A percentile compares a stretch with the other conserved stretches of the same genome.
Evolutionary conservation across 1,140 invertebrate species (phyloP).

Genomic region (Drosophila melanica): DNA sequence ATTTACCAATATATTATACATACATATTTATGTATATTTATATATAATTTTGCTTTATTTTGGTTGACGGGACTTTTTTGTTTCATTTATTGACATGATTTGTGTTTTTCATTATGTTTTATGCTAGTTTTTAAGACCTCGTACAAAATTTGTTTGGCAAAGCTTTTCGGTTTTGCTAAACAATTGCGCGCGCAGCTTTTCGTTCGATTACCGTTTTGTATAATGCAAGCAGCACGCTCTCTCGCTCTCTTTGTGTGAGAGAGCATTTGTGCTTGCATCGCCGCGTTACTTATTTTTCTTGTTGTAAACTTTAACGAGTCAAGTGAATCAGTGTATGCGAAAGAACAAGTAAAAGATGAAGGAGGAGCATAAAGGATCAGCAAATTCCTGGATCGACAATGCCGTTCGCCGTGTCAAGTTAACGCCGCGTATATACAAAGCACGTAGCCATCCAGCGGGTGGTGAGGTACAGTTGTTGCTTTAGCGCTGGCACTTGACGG

Average conservation of each 20-base stretch:
- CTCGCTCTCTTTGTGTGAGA: slow-evolving; percentile 8
- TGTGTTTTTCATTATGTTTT: slow-evolving; percentile 67
- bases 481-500: slow-evolving; percentile 50
- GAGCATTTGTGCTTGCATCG: slow-evolving; percentile 21
- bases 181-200: slow-evolving; percentile 7
- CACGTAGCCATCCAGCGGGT: slow-evolving; percentile 66
- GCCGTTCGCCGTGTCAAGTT: slow-evolving; percentile 32
- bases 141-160: slow-evolving; percentile 3
- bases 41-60: slow-evolving; percentile 79
- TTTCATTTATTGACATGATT: slow-evolving; percentile 63
- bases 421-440: slow-evolving; percentile 50
- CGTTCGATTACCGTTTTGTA: slow-evolving; percentile 9
- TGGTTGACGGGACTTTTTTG: slow-evolving; percentile 83
- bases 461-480: slow-evolving; percentile 75
- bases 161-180: not conserved
- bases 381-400: slow-evolving; percentile 20
- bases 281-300: not conserved
- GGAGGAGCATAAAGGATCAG: slow-evolving; percentile 11
- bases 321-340: slow-evolving; percentile 54
- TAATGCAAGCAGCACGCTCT: slow-evolving; percentile 3
- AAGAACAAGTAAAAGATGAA: not conserved
- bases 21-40: slow-evolving; percentile 46
- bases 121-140: slow-evolving; percentile 56
- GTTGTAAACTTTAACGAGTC: slow-evolving; percentile 26
- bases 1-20: slow-evolving; percentile 31